These are phyloP conservation scores for Lissonota sp. DNA, from an alignment of 2,888 invertebrate species.

Conservation along the genomic window DNA sequence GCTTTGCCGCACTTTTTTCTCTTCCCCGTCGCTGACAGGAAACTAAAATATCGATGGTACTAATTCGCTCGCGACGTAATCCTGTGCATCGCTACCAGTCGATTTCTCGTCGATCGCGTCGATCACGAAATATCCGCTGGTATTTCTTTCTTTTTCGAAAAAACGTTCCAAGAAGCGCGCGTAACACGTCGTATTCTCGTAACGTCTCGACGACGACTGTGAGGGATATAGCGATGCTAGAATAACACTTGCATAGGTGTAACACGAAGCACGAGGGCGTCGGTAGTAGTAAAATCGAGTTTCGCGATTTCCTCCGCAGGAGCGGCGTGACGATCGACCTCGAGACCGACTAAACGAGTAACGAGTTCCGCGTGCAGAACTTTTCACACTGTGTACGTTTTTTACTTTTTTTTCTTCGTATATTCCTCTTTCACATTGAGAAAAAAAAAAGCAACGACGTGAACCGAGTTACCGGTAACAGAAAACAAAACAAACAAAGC, in stretches of 20 bases:
- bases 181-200: background rate
- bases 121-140: too few relatives aligned
- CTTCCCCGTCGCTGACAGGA: too few relatives aligned
- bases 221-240: background rate
- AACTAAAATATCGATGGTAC: too few relatives aligned
- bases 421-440: background rate
- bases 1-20: too few relatives aligned
- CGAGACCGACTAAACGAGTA: slow-evolving; percentile 9
- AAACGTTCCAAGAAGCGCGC: too few relatives aligned
- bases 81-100: too few relatives aligned
- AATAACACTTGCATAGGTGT: background rate
- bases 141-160: too few relatives aligned
- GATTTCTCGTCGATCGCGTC: too few relatives aligned
- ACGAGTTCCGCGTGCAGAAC: background rate
- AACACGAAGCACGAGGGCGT: background rate
- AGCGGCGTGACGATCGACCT: slow-evolving; percentile 7
- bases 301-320: slow-evolving; percentile 1
- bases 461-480: background rate
- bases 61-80: too few relatives aligned
- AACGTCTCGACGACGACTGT: slow-evolving; percentile 3
- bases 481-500: background rate
- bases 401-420: background rate
- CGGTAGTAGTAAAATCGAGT: slow-evolving; percentile 2
- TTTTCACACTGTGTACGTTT: too few relatives aligned
- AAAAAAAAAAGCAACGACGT: background rate